A percentile compares a stretch with the other conserved stretches of the same genome.
Conservation (phyloP, 2,888 invertebrate genomes). For the Dasysyrphus albostriatus region DNA sequence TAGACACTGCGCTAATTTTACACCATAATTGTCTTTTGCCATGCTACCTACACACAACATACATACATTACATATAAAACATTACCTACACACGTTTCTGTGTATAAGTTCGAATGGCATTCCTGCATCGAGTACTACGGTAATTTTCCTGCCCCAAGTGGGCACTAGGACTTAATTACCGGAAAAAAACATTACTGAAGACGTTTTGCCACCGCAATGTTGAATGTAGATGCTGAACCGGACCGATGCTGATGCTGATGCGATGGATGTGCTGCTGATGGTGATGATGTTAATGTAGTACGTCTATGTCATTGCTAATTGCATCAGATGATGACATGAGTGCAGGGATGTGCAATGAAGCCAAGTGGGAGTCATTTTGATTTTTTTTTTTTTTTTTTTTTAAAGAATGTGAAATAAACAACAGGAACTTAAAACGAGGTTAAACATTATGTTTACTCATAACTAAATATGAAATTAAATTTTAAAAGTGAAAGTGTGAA, state of each 20-base stretch:
- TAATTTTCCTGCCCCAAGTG: constrained; percentile 57
- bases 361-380: neutral
- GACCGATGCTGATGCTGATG: constrained; percentile 25
- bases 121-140: constrained; percentile 25
- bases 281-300: constrained; percentile 53
- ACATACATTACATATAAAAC: neutral
- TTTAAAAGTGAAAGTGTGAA: too few species aligned
- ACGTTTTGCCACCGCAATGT: constrained; percentile 49
- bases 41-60: constrained; percentile 20
- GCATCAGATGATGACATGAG: constrained; percentile 48
- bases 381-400: too few species aligned
- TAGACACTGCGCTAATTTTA: constrained; percentile 70
- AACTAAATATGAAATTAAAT: too few species aligned
- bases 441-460: too few species aligned
- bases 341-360: constrained; percentile 47
- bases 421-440: too few species aligned
- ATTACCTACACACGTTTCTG: neutral
- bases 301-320: constrained; percentile 63
- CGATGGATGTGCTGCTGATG: constrained; percentile 11
- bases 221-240: constrained; percentile 41
- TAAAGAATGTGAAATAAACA: too few species aligned
- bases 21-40: constrained; percentile 67
- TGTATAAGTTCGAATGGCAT: constrained; percentile 18
- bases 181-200: constrained; percentile 67
- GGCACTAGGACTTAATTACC: constrained; percentile 72